Evolutionary conservation across 2,113 vertebrate genomes (phyloP).

Genomic region (Muntiacus reevesi): DNA sequence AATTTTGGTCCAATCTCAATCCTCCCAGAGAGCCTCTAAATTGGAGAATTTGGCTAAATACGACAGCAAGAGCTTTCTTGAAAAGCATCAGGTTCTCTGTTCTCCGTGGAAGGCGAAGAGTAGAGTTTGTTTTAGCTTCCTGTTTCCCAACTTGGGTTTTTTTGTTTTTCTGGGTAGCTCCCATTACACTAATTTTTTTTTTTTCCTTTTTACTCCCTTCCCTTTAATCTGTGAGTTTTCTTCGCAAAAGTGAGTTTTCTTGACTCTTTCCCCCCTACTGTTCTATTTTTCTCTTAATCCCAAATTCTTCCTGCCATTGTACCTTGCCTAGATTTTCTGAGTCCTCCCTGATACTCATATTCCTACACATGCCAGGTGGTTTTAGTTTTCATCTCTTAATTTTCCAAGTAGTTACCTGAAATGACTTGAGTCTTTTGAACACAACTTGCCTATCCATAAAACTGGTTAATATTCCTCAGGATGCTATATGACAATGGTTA

Average conservation of each 20-base stretch:
- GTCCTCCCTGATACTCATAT: not conserved
- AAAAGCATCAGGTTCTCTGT: not conserved
- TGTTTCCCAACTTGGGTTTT: not conserved
- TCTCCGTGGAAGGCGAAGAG: not conserved
- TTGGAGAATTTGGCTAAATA: not conserved
- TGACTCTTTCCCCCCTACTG: not conserved
- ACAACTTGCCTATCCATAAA: not conserved
- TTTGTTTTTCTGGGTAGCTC: not conserved
- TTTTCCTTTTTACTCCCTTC: not conserved
- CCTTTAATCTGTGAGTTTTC: not conserved
- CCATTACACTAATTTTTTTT: not conserved
- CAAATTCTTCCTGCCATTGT: not conserved
- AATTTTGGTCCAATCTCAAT: not conserved
- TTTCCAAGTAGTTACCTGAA: not conserved
- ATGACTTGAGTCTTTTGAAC: not conserved
- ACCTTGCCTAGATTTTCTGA: not conserved
- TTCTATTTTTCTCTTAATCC: not conserved
- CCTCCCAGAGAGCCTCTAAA: not conserved
- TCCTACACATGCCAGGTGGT: not conserved
- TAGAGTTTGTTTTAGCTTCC: not conserved
- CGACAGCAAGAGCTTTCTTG: not conserved
- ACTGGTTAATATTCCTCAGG: not conserved
- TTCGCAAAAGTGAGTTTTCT: not conserved
- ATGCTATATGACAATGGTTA: not conserved
- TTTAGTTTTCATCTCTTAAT: not conserved